phyloP scores from a whole-genome alignment of 1,140 invertebrate species.

The Temnothorax nylanderi region DNA sequence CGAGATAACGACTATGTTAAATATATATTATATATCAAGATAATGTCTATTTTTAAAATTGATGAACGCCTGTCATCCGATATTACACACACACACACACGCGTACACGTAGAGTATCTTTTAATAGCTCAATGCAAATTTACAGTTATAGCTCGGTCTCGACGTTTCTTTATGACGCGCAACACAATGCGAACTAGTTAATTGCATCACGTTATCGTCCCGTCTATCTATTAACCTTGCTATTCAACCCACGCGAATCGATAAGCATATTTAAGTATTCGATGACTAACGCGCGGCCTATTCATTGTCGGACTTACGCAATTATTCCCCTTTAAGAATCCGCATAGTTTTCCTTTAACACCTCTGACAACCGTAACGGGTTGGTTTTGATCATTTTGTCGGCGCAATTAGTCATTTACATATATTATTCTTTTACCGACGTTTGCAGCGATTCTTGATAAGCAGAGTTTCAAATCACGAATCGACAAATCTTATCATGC shows the following conservation, averaged over 20 bases:
- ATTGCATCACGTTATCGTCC: constrained; percentile 62
- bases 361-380: constrained; percentile 15
- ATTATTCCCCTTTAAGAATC: constrained; percentile 20
- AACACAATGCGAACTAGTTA: constrained; percentile 60
- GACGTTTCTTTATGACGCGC: constrained; percentile 36
- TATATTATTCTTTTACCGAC: not conserved
- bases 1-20: not conserved
- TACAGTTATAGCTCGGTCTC: constrained; percentile 38
- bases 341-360: constrained; percentile 41
- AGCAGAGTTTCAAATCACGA: not conserved
- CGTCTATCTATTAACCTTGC: constrained; percentile 63
- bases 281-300: constrained; percentile 44
- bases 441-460: not conserved
- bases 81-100: not conserved
- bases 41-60: not conserved
- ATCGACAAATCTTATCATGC: not conserved
- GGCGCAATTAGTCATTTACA: not conserved
- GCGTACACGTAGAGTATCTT: not conserved
- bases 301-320: constrained; percentile 28
- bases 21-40: not conserved
- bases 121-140: constrained; percentile 39
- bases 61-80: not conserved
- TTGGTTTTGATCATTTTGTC: constrained; percentile 13
- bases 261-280: constrained; percentile 50
- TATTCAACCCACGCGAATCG: constrained; percentile 43